A percentile compares a stretch with the other conserved stretches of the same genome.
phyloP scores from a whole-genome alignment of 1,140 invertebrate species.

The Mycetomoellerius zeteki region DNA sequence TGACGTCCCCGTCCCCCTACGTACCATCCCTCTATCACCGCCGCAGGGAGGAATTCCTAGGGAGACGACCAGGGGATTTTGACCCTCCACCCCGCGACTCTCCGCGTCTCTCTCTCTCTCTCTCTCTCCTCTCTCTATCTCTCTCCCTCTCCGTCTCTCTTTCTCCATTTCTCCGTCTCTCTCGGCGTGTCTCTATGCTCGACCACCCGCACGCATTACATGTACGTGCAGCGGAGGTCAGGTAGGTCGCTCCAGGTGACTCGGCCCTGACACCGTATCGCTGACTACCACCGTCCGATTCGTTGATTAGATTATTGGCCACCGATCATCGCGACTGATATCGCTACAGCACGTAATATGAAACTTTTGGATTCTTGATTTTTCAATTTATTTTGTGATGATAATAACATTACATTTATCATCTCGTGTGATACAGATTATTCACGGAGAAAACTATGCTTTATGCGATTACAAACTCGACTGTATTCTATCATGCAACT shows the following conservation, averaged over 20 bases:
- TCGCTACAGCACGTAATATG: neutral
- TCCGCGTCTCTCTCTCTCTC: neutral
- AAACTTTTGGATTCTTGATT: neutral
- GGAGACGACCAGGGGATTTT: constrained; percentile 75
- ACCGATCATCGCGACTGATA: constrained; percentile 41
- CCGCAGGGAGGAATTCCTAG: constrained; percentile 78
- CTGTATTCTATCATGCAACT: constrained; percentile 30
- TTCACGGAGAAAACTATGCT: constrained; percentile 9
- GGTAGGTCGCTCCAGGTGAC: constrained; percentile 73
- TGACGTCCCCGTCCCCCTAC: constrained; percentile 48
- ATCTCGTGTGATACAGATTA: constrained; percentile 2
- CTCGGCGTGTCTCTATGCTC: constrained; percentile 58
- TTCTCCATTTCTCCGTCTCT: constrained; percentile 31
- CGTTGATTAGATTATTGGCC: constrained; percentile 72
- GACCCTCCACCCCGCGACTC: constrained; percentile 65
- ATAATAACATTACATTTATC: neutral
- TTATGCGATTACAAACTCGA: constrained; percentile 30
- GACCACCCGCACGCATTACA: constrained; percentile 60
- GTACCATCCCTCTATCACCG: constrained; percentile 66
- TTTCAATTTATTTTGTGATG: neutral
- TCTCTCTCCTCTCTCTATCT: constrained; percentile 12
- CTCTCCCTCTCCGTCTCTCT: neutral
- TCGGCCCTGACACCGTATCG: constrained; percentile 74
- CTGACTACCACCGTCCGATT: constrained; percentile 62
- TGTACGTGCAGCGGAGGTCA: constrained; percentile 67